Percentiles rank a stretch among this genome's conserved stretches.
Conservation (phyloP, 35 echinoderm and acorn worm species). For the Ptychodera flava region DNA sequence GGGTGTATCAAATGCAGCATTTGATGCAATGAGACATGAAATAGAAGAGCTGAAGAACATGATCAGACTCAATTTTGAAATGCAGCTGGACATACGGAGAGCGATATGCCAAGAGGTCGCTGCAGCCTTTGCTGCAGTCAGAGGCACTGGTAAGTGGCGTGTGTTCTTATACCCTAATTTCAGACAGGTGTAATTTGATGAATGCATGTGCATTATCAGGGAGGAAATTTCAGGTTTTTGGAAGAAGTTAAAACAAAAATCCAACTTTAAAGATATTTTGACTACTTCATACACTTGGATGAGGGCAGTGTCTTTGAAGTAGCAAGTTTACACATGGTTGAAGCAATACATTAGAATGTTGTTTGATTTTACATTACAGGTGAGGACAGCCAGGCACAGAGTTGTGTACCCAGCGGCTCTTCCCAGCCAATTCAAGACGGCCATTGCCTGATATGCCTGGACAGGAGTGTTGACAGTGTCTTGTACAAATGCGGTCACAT, state of each 20-base stretch:
- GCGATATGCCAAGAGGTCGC: slow-evolving; percentile 93
- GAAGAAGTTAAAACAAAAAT: too few species aligned
- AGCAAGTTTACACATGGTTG: too few species aligned
- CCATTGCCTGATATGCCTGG: slow-evolving; percentile 89
- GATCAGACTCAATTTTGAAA: slow-evolving; percentile 79
- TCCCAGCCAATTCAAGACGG: slow-evolving; percentile 70
- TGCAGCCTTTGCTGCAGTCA: slow-evolving; percentile 46
- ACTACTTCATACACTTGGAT: too few species aligned
- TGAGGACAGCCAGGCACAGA: neutral
- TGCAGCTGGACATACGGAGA: slow-evolving; percentile 88
- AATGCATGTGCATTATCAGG: too few species aligned
- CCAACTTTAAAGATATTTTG: too few species aligned
- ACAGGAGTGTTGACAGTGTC: slow-evolving; percentile 80
- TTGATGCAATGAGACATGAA: slow-evolving; percentile 48
- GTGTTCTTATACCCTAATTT: too few species aligned
- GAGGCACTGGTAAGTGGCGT: too few species aligned
- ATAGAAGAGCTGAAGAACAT: slow-evolving; percentile 85
- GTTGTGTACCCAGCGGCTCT: neutral
- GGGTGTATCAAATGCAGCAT: slow-evolving; percentile 8
- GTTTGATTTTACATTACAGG: too few species aligned
- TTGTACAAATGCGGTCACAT: slow-evolving; percentile 99
- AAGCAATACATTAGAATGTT: too few species aligned
- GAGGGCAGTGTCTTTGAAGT: too few species aligned
- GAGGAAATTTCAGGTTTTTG: too few species aligned
- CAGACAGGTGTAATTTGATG: too few species aligned